Evolutionary conservation across 2,888 invertebrate genomes (phyloP).

Genomic region (Nycteola revayana): DNA sequence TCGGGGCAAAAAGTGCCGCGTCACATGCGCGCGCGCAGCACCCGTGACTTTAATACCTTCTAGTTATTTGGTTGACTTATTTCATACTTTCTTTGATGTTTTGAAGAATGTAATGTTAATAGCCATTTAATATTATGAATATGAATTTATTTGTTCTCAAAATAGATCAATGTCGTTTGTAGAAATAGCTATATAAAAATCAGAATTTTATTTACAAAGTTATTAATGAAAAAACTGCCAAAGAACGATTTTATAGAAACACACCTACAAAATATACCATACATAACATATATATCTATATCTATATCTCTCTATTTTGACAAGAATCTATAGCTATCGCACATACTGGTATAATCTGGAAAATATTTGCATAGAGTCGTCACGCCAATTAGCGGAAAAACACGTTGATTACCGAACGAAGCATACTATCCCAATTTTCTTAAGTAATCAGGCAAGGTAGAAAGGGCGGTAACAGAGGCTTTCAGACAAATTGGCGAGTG

Average conservation of each 20-base stretch:
- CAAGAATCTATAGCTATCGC: no score
- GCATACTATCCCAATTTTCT: constrained; percentile 22
- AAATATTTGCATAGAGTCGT: no score
- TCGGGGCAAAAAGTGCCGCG: constrained; percentile 33
- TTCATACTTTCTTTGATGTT: constrained; percentile 22
- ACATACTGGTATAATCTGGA: no score
- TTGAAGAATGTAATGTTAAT: not conserved
- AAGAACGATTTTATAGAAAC: not conserved
- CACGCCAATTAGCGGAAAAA: no score
- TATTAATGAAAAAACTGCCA: not conserved
- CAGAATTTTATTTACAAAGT: not conserved
- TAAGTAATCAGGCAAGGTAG: constrained; percentile 34
- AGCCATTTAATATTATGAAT: no score
- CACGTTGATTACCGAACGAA: constrained; percentile 6
- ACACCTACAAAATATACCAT: no score
- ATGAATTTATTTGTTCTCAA: no score
- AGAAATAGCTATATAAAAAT: not conserved
- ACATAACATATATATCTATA: no score
- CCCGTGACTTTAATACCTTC: constrained; percentile 29
- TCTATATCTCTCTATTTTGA: no score
- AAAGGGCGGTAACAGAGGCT: constrained; percentile 16
- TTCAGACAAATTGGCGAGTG: constrained; percentile 28
- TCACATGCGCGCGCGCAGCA: constrained; percentile 35
- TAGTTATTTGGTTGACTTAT: constrained; percentile 12
- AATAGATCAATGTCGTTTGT: not conserved